phyloP scores from a whole-genome alignment of 2,113 vertebrate species.

The Hypomesus transpacificus region DNA sequence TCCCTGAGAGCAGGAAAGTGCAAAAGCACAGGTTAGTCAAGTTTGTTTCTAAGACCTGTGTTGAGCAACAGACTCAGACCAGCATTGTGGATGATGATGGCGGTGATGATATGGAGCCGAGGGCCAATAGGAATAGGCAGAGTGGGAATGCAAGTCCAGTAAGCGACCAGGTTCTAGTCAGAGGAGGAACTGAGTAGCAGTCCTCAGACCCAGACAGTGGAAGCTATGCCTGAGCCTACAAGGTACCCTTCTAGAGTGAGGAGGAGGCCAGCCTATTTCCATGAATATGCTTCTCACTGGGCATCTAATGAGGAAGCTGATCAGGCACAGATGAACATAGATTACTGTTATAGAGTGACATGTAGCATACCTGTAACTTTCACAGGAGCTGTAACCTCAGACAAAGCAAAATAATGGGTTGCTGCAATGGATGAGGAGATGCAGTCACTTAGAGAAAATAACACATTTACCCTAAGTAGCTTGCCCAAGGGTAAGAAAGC shows the following conservation, averaged over 20 bases:
- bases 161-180: background rate
- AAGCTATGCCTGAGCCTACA: background rate
- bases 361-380: constrained; percentile 15
- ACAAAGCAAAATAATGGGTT: constrained; percentile 13
- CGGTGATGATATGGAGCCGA: background rate
- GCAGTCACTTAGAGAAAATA: constrained; percentile 17
- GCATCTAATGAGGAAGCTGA: background rate
- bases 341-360: constrained; percentile 24
- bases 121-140: background rate
- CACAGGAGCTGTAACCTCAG: constrained; percentile 16
- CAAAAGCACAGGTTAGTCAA: constrained; percentile 20
- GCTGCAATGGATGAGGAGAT: constrained; percentile 31
- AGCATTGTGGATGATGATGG: background rate
- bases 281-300: background rate
- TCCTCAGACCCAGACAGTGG: background rate
- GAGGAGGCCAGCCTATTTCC: constrained; percentile 14
- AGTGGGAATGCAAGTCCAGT: constrained; percentile 9
- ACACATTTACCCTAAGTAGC: constrained; percentile 14
- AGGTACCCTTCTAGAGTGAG: background rate
- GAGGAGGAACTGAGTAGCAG: too few species aligned
- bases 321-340: constrained; percentile 13
- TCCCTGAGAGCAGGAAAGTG: constrained; percentile 14
- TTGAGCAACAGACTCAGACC: constrained; percentile 12
- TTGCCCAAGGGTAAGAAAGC: constrained; percentile 22
- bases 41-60: constrained; percentile 1